phyloP scores from a whole-genome alignment of 2,797 vertebrate genomes.

The Pseudochromis fuscus region DNA sequence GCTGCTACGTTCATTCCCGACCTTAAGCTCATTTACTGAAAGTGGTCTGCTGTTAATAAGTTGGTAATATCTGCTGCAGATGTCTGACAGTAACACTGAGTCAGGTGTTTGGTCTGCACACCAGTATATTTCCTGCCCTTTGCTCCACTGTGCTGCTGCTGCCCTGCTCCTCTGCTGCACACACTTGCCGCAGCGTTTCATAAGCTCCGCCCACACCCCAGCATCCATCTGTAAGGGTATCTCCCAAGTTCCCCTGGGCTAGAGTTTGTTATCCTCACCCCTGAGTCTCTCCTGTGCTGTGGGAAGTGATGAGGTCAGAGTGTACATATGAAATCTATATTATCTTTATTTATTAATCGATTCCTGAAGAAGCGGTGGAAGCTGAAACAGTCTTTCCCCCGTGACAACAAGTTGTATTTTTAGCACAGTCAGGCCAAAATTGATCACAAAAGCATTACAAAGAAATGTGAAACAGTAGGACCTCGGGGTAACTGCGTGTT shows the following conservation, averaged over 20 bases:
- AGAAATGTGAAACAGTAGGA: neutral
- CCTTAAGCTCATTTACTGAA: neutral
- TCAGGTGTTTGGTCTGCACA: neutral
- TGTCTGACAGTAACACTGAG: neutral
- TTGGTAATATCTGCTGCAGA: neutral
- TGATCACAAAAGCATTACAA: slow-evolving; percentile 7
- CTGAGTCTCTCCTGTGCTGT: neutral
- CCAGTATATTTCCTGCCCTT: neutral
- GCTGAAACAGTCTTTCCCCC: slow-evolving; percentile 14
- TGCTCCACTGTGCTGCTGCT: neutral
- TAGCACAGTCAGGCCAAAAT: slow-evolving; percentile 5
- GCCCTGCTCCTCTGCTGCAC: neutral
- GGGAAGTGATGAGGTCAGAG: slow-evolving; percentile 12
- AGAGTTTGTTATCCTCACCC: slow-evolving; percentile 9
- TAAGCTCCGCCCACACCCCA: slow-evolving; percentile 22
- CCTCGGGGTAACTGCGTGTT: slow-evolving; percentile 8
- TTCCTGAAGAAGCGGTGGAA: slow-evolving; percentile 1
- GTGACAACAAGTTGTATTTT: slow-evolving; percentile 19
- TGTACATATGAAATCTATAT: slow-evolving; percentile 11
- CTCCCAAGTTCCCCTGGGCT: neutral
- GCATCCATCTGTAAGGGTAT: slow-evolving; percentile 27
- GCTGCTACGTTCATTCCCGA: neutral
- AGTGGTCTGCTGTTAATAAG: slow-evolving; percentile 6
- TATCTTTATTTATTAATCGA: slow-evolving; percentile 26
- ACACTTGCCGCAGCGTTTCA: slow-evolving; percentile 13